Base-by-base conservation (phyloP, 2,888 invertebrate genomes). In the Archaeoteleia sp. region DNA sequence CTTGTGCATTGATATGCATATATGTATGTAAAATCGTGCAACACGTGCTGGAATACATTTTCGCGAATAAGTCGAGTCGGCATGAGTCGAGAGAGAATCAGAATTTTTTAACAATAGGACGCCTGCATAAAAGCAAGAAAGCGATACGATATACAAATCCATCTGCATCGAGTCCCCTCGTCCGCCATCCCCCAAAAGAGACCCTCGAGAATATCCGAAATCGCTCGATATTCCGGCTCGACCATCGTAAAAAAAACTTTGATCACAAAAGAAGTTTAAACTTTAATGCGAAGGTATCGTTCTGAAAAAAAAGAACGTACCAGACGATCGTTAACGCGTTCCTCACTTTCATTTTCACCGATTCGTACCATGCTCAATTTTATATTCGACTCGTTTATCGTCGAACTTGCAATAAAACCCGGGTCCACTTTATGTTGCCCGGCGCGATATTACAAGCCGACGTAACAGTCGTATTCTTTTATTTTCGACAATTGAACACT, bases 1-100 rank as follows among this genome's bases (percentile, higher is more conserved):
- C 58, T 65, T 62, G 46, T 40, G 48, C 55, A 54, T 60, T 57
- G 61, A 57, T 57, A 67, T 67, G 61, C 60, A 66, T 39, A 63
- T 65, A 65, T 53, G 65, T 58, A 67, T 67, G 67, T 62, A 58
- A 58, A 67, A 67, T 54, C 57, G 57, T 43, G 67, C 62, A 62
- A 67, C 67, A 67, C 48, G 62, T 67, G 67, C 57, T 53, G 53
- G 67, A 67, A 67, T 67, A 67, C 37, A 62, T 67, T 67, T 62
- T 57, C 53, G 20, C 53, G 53, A 48, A 48, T 51, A 62, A 67
- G 62, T 61, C 37, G 42, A 57, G 58, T 37, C 51, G 42, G 40
- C 39, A 43, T 30, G 27, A 55, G 63, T 35, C 25, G 42, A 43
- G 23, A 55, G 39, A 39, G 54, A 61, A 49, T 62, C 37, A 30